Percentiles rank a stretch among this genome's conserved stretches.
These are phyloP conservation scores for Gymnobelideus leadbeateri DNA, from an alignment of 2,113 vertebrate species.

Conservation along the genomic window DNA sequence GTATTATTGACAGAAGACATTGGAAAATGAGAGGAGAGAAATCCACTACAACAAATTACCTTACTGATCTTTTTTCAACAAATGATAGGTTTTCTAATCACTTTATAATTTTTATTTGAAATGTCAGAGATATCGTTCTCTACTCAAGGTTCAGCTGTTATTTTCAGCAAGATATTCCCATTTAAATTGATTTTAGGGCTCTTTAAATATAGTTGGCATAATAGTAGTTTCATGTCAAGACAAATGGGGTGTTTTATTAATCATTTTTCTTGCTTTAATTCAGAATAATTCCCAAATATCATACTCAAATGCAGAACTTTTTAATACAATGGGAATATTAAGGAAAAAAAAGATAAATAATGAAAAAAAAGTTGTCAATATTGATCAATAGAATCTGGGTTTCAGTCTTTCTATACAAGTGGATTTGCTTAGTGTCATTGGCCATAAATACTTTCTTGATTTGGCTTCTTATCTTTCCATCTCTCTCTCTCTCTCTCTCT, in stretches of 20 bases:
- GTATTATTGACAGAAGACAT: background rate
- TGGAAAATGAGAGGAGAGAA: background rate
- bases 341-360: background rate
- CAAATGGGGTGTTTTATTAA: background rate
- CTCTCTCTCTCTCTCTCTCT: no score
- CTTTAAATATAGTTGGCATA: background rate
- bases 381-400: constrained; percentile 5
- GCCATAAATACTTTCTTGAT: background rate
- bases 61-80: background rate
- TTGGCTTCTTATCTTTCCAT: background rate
- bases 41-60: background rate
- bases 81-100: background rate
- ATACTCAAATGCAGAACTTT: background rate
- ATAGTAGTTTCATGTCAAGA: background rate
- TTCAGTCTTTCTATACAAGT: background rate
- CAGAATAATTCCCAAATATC: background rate
- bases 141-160: background rate
- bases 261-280: constrained; percentile 9
- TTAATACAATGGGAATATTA: background rate
- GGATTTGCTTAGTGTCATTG: background rate
- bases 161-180: constrained; percentile 12
- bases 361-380: background rate
- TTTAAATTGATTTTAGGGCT: background rate
- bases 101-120: constrained; percentile 21
- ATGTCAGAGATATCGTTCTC: background rate